Conservation (phyloP, 2,113 vertebrate genomes). For the Ranitomeya variabilis region DNA sequence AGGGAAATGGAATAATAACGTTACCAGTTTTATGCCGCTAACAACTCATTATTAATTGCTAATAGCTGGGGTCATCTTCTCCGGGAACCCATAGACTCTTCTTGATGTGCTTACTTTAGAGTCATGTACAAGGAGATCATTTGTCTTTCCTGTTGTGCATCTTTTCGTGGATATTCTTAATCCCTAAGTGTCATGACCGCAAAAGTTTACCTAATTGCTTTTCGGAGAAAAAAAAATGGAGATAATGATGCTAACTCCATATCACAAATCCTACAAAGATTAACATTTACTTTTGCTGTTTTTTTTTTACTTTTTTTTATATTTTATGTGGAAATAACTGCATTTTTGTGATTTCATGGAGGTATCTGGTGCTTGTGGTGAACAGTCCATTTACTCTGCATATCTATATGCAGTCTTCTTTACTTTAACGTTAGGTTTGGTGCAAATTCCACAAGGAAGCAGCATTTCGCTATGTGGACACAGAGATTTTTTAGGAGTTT, state of each 20-base stretch:
- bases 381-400: too few relatives aligned
- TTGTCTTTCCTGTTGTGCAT: slow-evolving; percentile 15
- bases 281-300: neutral
- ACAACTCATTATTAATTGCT: slow-evolving; percentile 48
- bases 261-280: neutral
- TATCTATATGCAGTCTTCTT: too few relatives aligned
- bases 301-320: neutral
- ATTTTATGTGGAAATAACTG: neutral
- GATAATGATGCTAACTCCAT: slow-evolving; percentile 15
- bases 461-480: too few relatives aligned
- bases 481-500: too few relatives aligned
- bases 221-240: neutral
- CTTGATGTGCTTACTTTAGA: slow-evolving; percentile 44
- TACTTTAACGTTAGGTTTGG: too few relatives aligned
- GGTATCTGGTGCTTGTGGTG: too few relatives aligned
- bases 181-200: slow-evolving; percentile 13
- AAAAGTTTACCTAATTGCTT: slow-evolving; percentile 38
- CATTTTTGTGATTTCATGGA: neutral
- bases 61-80: slow-evolving; percentile 15
- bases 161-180: slow-evolving; percentile 15
- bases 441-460: too few relatives aligned
- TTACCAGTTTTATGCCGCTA: slow-evolving; percentile 20
- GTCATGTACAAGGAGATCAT: neutral
- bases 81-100: slow-evolving; percentile 6
- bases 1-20: slow-evolving; percentile 20